Conservation (phyloP, 2,113 vertebrate species). For the Leucosticte australis region DNA sequence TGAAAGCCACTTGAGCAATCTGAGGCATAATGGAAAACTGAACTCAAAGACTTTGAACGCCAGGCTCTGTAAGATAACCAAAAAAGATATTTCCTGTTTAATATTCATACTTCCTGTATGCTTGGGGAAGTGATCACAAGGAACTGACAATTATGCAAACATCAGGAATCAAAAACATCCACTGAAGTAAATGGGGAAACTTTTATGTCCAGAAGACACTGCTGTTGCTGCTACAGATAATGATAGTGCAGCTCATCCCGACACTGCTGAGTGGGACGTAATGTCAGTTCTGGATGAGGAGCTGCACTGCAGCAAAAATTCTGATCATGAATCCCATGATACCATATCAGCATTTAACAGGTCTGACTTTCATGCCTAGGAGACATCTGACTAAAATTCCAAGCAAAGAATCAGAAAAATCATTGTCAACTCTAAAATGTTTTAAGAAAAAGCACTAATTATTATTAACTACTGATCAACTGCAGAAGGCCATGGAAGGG, state of each 20-base stretch:
- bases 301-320: slow-evolving; percentile 62
- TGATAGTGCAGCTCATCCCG: slow-evolving; percentile 57
- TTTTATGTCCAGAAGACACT: slow-evolving; percentile 64
- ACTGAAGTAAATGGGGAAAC: slow-evolving; percentile 48
- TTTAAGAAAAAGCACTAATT: neutral
- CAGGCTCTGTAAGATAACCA: neutral
- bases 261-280: slow-evolving; percentile 52
- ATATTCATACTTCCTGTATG: neutral
- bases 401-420: slow-evolving; percentile 61
- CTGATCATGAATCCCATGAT: slow-evolving; percentile 73
- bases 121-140: neutral
- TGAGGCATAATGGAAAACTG: neutral
- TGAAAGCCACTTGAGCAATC: neutral
- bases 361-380: slow-evolving; percentile 59
- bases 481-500: neutral
- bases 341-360: slow-evolving; percentile 71
- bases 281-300: slow-evolving; percentile 74
- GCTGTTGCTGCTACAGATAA: slow-evolving; percentile 56
- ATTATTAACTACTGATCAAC: neutral
- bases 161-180: slow-evolving; percentile 9
- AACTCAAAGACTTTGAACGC: neutral
- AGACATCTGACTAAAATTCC: slow-evolving; percentile 59
- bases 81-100: neutral
- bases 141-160: neutral
- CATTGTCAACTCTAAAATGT: neutral